Percentiles rank a stretch among this genome's conserved stretches.
Conservation (phyloP, 2,797 vertebrate genomes). For the Prionace glauca region DNA sequence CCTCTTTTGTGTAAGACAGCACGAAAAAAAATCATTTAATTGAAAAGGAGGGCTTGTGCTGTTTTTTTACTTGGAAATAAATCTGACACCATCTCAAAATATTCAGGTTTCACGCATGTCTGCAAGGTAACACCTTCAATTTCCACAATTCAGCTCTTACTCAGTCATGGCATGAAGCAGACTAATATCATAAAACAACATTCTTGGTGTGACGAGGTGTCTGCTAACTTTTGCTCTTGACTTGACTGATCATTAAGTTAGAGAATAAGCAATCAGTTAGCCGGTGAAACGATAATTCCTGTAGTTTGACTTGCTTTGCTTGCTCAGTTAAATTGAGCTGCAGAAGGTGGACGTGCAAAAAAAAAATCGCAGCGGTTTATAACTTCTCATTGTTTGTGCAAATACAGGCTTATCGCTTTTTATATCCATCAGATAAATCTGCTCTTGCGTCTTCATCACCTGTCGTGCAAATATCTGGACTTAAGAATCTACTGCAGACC, state of each 20-base stretch:
- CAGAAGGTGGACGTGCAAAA: neutral
- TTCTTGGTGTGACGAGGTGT: neutral
- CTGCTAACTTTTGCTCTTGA: neutral
- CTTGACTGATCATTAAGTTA: neutral
- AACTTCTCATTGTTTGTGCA: neutral
- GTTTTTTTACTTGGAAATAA: slow-evolving; percentile 15
- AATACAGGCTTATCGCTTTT: neutral
- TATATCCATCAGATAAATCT: neutral
- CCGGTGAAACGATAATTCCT: neutral
- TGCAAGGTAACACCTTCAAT: neutral
- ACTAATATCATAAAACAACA: neutral
- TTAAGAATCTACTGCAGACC: too few relatives aligned
- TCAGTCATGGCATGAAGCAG: neutral
- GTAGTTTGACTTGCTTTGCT: neutral
- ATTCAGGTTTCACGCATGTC: neutral
- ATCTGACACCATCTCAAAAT: neutral
- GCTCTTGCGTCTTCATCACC: neutral
- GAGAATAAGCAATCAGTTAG: neutral
- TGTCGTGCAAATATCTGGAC: neutral
- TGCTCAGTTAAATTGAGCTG: neutral
- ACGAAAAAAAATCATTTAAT: neutral
- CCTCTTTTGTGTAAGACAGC: neutral
- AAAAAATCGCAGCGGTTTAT: neutral
- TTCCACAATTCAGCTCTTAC: neutral
- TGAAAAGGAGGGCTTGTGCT: neutral